Percentiles rank a stretch among this genome's conserved stretches.
phyloP scores from a whole-genome alignment of 2,113 vertebrate species.

The Chloropsis hardwickii region DNA sequence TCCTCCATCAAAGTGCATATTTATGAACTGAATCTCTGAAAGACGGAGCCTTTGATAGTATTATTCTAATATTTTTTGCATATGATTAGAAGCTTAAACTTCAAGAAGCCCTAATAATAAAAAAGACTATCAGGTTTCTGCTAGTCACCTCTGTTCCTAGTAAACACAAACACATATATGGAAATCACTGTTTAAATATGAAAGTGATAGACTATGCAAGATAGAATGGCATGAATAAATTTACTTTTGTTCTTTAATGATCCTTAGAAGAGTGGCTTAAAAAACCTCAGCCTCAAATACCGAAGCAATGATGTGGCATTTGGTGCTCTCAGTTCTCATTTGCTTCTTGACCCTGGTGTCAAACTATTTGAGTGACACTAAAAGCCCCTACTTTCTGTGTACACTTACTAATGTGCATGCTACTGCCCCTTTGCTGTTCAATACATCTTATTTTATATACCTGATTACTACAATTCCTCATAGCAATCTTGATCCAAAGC shows the following conservation, averaged over 20 bases:
- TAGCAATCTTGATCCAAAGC: background rate
- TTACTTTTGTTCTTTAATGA: constrained; percentile 30
- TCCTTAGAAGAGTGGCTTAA: background rate
- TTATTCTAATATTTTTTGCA: constrained; percentile 69
- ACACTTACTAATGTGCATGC: fast-evolving
- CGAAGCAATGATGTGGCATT: background rate
- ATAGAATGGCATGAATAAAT: constrained; percentile 6
- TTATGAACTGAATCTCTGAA: constrained; percentile 61
- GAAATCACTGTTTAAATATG: constrained; percentile 16
- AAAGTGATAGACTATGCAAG: background rate
- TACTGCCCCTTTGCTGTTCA: background rate
- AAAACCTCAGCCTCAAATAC: background rate
- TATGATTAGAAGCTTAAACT: constrained; percentile 48
- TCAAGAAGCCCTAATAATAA: constrained; percentile 42
- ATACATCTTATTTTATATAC: background rate
- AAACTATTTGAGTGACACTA: background rate
- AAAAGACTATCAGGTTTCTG: constrained; percentile 16
- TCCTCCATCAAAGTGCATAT: constrained; percentile 71
- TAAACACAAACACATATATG: constrained; percentile 43
- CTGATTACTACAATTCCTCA: background rate
- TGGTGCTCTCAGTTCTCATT: background rate
- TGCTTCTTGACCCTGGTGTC: background rate
- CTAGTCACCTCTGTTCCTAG: background rate
- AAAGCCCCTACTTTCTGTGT: background rate
- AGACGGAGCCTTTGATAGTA: constrained; percentile 47